These are phyloP conservation scores for Pyrrhia umbra DNA, from an alignment of 2,888 invertebrate genomes.

Conservation along the genomic window DNA sequence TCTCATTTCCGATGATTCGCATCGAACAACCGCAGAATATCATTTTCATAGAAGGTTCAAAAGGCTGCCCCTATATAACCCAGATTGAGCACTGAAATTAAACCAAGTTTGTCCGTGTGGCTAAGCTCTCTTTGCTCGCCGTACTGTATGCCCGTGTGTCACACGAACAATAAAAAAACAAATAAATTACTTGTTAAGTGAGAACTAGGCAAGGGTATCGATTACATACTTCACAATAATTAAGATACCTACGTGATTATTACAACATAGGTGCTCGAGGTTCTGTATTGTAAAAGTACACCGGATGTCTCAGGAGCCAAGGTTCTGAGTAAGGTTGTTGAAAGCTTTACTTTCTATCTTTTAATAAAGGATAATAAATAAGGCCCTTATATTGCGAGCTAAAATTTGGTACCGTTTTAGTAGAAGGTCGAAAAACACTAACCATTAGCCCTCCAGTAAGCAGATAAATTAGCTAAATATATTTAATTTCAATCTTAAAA, in stretches of 20 bases:
- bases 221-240: slow-evolving; percentile 43
- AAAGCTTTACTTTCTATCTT: slow-evolving; percentile 23
- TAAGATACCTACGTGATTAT: slow-evolving; percentile 16
- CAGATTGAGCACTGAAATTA: not conserved
- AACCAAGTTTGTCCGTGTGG: too few species aligned
- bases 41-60: not conserved
- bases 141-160: slow-evolving; percentile 22
- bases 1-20: too few species aligned
- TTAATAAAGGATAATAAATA: slow-evolving; percentile 1
- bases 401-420: too few species aligned
- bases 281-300: slow-evolving; percentile 45
- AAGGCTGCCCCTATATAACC: not conserved
- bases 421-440: too few species aligned
- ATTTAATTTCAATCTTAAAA: too few species aligned
- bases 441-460: too few species aligned
- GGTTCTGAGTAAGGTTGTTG: slow-evolving; percentile 36
- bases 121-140: not conserved
- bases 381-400: not conserved
- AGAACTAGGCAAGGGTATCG: slow-evolving; percentile 32
- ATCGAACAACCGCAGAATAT: too few species aligned
- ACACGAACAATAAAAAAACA: slow-evolving; percentile 22
- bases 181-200: slow-evolving; percentile 16
- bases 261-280: slow-evolving; percentile 19
- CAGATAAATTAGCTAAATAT: too few species aligned
- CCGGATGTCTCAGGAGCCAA: slow-evolving; percentile 52